Percentiles rank a stretch among this genome's conserved stretches.
These are phyloP conservation scores for Telmatherina bonti DNA, from an alignment of 2,797 vertebrate species.

Conservation along the genomic window DNA sequence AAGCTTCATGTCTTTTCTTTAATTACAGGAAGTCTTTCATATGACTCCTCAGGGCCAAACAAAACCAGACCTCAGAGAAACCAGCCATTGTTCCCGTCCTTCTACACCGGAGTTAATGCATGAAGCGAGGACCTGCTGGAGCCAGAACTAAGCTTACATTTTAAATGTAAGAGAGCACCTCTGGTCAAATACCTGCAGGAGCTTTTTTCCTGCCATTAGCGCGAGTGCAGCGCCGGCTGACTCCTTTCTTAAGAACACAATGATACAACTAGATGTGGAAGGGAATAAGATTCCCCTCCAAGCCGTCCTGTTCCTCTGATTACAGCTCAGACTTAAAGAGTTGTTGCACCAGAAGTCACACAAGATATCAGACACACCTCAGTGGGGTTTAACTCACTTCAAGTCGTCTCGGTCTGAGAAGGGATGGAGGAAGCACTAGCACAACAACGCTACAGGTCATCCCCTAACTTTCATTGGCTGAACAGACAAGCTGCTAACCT, in stretches of 20 bases:
- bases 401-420: too few relatives aligned
- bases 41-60: background rate
- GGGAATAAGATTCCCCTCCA: too few relatives aligned
- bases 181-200: slow-evolving; percentile 33
- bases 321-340: too few relatives aligned
- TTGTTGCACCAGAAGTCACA: too few relatives aligned
- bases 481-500: too few relatives aligned
- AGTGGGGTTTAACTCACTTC: too few relatives aligned
- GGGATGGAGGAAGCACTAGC: too few relatives aligned
- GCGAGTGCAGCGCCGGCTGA: slow-evolving; percentile 43
- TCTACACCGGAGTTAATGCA: background rate
- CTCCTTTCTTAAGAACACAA: slow-evolving; percentile 62
- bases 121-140: slow-evolving; percentile 25
- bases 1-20: too few relatives aligned
- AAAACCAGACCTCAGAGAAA: slow-evolving; percentile 16
- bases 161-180: slow-evolving; percentile 47
- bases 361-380: too few relatives aligned
- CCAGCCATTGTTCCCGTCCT: background rate
- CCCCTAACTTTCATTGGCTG: too few relatives aligned
- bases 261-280: slow-evolving; percentile 28
- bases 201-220: slow-evolving; percentile 37
- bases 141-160: slow-evolving; percentile 49
- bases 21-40: background rate
- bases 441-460: too few relatives aligned
- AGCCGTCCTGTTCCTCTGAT: too few relatives aligned